Percentiles rank a stretch among this genome's conserved stretches.
phyloP scores from a whole-genome alignment of 2,113 vertebrate species.

The Crotalus viridis region DNA sequence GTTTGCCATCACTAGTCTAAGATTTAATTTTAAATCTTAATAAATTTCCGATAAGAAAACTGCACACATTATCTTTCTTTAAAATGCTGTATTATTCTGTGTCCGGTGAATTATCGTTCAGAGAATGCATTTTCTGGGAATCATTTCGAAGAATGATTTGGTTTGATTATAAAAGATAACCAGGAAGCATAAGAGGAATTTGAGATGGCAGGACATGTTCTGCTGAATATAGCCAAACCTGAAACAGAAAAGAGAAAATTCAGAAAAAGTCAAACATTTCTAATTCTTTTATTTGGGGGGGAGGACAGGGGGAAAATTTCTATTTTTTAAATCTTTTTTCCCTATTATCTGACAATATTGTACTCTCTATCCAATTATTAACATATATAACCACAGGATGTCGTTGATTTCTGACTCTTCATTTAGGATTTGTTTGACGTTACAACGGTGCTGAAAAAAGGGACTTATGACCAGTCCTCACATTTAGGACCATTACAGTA shows the following conservation, averaged over 20 bases:
- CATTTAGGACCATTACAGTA: not conserved
- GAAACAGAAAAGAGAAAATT: not conserved
- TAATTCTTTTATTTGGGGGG: not conserved
- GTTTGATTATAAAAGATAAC: not conserved
- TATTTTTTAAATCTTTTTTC: not conserved
- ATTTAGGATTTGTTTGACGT: not conserved
- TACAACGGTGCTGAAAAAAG: not conserved
- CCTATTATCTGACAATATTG: not conserved
- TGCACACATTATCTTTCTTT: not conserved
- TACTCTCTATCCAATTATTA: not conserved
- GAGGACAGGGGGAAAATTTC: fast-evolving
- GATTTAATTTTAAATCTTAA: not conserved
- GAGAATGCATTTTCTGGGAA: not conserved
- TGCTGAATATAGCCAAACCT: not conserved
- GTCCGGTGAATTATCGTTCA: not conserved
- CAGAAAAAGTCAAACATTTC: not conserved
- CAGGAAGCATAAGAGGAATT: not conserved
- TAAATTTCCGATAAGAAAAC: not conserved
- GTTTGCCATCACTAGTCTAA: not conserved
- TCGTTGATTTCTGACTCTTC: not conserved
- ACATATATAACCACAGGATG: not conserved
- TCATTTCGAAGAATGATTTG: not conserved
- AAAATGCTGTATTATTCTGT: not conserved
- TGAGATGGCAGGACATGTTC: not conserved
- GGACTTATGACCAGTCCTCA: not conserved